Conservation (phyloP, 2,113 vertebrate species). For the Bombycilla garrulus region DNA sequence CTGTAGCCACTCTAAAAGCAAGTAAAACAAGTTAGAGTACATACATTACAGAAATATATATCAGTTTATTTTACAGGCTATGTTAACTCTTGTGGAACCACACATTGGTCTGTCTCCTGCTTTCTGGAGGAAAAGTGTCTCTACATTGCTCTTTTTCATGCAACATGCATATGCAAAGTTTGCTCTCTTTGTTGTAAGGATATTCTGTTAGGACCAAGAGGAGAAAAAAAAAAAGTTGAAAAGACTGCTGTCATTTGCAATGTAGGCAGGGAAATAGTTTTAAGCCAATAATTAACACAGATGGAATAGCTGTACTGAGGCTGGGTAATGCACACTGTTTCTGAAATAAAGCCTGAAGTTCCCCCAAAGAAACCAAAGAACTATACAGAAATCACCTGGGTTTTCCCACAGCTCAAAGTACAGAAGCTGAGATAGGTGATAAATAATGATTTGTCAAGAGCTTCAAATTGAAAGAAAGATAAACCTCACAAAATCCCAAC, state of each 20-base stretch:
- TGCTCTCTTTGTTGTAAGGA: neutral
- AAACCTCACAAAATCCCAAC: neutral
- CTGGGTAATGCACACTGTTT: neutral
- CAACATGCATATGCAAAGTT: rapidly evolving
- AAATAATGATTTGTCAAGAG: neutral
- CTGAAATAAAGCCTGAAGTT: conserved; percentile 17
- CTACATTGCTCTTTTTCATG: neutral
- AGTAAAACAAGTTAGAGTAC: conserved; percentile 1
- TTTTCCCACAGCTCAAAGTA: neutral
- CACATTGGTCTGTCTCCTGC: neutral
- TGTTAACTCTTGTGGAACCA: neutral
- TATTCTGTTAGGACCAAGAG: neutral
- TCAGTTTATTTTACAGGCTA: neutral
- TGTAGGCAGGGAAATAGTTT: neutral
- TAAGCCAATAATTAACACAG: neutral
- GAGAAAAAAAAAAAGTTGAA: neutral
- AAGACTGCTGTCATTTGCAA: neutral
- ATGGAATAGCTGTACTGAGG: conserved; percentile 5
- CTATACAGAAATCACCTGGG: neutral
- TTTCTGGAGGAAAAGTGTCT: neutral
- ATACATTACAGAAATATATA: neutral
- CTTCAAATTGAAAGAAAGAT: neutral
- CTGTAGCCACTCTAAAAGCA: neutral
- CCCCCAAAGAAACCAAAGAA: neutral
- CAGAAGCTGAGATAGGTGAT: neutral